Percentiles rank a stretch among this genome's conserved stretches.
Evolutionary conservation across 2,888 invertebrate genomes (phyloP).

Genomic region (Oscheius sp.): DNA sequence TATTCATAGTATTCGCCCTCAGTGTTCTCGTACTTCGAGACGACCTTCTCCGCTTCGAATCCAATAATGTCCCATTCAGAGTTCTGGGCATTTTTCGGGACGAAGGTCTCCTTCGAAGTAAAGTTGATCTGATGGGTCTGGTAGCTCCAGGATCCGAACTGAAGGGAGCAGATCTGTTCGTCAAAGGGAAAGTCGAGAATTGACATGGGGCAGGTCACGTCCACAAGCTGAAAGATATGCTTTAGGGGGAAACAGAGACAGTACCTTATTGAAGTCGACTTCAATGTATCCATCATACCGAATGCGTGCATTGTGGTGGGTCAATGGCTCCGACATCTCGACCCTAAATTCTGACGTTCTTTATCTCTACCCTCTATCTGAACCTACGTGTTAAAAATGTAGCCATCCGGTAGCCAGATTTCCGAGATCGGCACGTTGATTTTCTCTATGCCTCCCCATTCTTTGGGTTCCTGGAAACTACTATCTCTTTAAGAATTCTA

Average conservation of each 20-base stretch:
- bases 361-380: not conserved
- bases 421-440: constrained; percentile 57
- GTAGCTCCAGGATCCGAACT: constrained; percentile 64
- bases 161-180: constrained; percentile 56
- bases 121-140: constrained; percentile 55
- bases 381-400: constrained; percentile 64
- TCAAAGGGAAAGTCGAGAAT: constrained; percentile 62
- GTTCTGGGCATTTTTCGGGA: constrained; percentile 46
- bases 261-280: constrained; percentile 60
- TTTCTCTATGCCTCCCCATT: constrained; percentile 59
- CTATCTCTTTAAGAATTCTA: too few relatives aligned
- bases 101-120: constrained; percentile 47
- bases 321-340: constrained; percentile 58
- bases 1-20: constrained; percentile 57
- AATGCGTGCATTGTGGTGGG: constrained; percentile 58
- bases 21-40: constrained; percentile 56
- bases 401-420: constrained; percentile 63
- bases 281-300: constrained; percentile 56
- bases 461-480: constrained; percentile 40
- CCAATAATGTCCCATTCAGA: constrained; percentile 63
- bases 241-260: not conserved
- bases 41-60: constrained; percentile 57
- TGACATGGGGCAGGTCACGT: constrained; percentile 60
- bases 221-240: constrained; percentile 50
- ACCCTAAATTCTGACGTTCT: constrained; percentile 42